These are phyloP conservation scores for Aphyosemion australe DNA, from an alignment of 2,113 vertebrate species.

Conservation along the genomic window DNA sequence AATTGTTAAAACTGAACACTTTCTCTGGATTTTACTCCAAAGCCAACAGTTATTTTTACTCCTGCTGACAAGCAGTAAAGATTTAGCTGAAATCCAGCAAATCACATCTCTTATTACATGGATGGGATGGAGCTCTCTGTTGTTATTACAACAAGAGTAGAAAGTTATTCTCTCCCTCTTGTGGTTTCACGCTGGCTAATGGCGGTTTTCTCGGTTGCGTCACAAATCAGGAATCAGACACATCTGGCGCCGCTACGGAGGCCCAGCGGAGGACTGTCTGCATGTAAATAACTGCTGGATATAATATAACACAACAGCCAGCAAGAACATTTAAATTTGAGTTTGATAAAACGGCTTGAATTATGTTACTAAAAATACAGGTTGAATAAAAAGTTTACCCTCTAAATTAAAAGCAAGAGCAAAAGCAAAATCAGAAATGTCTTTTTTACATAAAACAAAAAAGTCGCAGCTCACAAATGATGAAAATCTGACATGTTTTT, in stretches of 20 bases:
- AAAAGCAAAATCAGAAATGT: too few species aligned
- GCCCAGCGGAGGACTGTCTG: conserved; percentile 40
- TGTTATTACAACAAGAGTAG: conserved; percentile 56
- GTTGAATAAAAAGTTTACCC: conserved; percentile 3
- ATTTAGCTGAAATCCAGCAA: conserved; percentile 57
- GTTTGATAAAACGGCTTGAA: conserved; percentile 32
- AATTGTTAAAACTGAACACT: conserved; percentile 48
- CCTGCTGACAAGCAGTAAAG: conserved; percentile 61
- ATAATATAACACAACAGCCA: neutral
- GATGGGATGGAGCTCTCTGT: conserved; percentile 48
- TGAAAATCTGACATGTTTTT: too few species aligned
- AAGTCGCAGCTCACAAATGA: neutral
- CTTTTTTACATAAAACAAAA: neutral
- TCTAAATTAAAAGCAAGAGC: neutral
- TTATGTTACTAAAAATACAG: conserved; percentile 36
- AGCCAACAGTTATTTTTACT: conserved; percentile 67
- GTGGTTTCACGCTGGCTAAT: conserved; percentile 67
- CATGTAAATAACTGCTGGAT: conserved; percentile 55
- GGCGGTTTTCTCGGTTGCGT: conserved; percentile 55
- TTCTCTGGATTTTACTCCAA: conserved; percentile 44
- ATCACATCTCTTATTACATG: conserved; percentile 67
- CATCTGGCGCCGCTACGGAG: conserved; percentile 55
- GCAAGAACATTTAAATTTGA: conserved; percentile 22
- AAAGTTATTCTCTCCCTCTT: conserved; percentile 54
- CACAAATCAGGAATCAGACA: conserved; percentile 64